Evolutionary conservation across 2,113 vertebrate genomes (phyloP), one percentile per base, ranked within the genome.

Genomic region (Mola mola): DNA sequence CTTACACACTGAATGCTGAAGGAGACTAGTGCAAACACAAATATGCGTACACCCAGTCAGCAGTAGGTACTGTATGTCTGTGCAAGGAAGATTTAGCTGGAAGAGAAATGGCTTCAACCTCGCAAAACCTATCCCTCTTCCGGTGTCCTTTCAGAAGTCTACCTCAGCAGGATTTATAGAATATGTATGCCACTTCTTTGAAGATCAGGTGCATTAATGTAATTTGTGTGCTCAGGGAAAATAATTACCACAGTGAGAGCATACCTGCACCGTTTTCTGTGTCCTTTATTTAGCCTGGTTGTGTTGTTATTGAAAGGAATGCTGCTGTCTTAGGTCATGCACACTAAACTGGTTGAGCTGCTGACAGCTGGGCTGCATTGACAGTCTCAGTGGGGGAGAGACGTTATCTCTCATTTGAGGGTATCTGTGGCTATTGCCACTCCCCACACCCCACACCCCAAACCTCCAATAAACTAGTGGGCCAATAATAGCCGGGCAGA

Each of bases 401-500:
- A 36, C 17, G 28, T 72, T 78, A 84, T 78, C 75, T 72, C 42
- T 71, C 70, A 87, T 89, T 75, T 67, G 36, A 78, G 66, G 73
- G 67, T 72, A 66, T 72, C 41, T 33, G 67, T 61, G 67, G 76
- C 77, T 62, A 86, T 88, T 88, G 88, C 64, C 71, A 83, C 81
- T 79, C 56, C 33, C 41, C 38, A 19, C 28, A n/a, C 47, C 37
- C 9, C 3, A 36, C 43, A 29, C 28, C 28, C 6, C n/a, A 33
- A n/a, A 20, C 44, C 15, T 7, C 12, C 19, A 82, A 75, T 79
- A 84, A 86, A 82, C 71, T 75, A 51, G 58, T 38, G 50, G 57
- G 77, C 81, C 85, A 85, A 88, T 89, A 88, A 90, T 91, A 91
- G 79, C 72, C 67, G 28, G 42, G 55, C 63, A 46, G 81, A 82